These are phyloP conservation scores for Potamarius usumacintae DNA, from an alignment of 2,113 vertebrate species.

Conservation along the genomic window DNA sequence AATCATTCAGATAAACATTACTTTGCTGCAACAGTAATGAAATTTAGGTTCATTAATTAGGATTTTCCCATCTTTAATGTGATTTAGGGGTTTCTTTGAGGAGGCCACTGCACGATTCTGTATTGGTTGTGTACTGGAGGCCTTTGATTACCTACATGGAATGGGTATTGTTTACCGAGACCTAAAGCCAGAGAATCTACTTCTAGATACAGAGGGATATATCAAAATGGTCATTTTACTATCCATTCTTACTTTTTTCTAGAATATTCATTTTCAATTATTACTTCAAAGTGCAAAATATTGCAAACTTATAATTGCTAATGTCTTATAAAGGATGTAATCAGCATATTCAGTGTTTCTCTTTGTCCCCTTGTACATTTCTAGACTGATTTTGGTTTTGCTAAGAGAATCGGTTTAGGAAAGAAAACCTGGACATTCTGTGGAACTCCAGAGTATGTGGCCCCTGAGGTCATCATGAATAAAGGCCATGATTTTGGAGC, in stretches of 20 bases:
- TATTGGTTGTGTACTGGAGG: conserved; percentile 74
- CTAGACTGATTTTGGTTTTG: conserved; percentile 78
- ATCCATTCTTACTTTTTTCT: neutral
- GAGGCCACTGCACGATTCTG: conserved; percentile 74
- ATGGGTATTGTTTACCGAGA: conserved; percentile 74
- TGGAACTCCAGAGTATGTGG: conserved; percentile 78
- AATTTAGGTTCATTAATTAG: conserved; percentile 11
- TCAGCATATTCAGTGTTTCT: neutral
- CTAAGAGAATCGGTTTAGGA: conserved; percentile 73
- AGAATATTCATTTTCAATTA: neutral
- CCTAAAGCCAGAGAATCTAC: conserved; percentile 77
- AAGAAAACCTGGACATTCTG: conserved; percentile 81
- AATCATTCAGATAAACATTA: conserved; percentile 8
- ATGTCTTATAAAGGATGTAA: neutral
- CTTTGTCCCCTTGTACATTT: neutral
- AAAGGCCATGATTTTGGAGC: conserved; percentile 79
- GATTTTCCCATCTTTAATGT: conserved; percentile 31
- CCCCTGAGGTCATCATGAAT: conserved; percentile 78
- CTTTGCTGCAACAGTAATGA: neutral
- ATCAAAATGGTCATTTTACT: conserved; percentile 71
- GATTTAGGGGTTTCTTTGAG: conserved; percentile 71
- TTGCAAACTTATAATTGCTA: neutral
- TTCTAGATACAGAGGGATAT: conserved; percentile 72
- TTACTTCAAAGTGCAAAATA: neutral
- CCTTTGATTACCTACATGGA: conserved; percentile 74